Base-by-base conservation (phyloP, 2,797 vertebrate species). In the Lateolabrax maculatus region DNA sequence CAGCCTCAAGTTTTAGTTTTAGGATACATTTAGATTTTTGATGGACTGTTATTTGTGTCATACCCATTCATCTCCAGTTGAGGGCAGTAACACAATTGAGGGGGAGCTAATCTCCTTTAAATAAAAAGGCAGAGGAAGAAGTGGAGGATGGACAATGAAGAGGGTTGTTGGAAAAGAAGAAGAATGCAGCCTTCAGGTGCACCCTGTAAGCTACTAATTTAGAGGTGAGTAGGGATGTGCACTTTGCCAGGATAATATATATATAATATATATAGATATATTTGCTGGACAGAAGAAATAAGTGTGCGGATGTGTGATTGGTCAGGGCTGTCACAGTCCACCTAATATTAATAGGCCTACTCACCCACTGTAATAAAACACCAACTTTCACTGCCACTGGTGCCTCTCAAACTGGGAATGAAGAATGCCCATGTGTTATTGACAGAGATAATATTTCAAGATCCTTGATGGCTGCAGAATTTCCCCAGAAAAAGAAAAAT, bases 11-110 rank as follows among this genome's bases (percentile, higher is more conserved):
- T 41, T 75, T 53, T 12, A 37, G 9, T 25, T 13, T n/a, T n/a
- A n/a, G 0, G 13, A 27, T 12, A 3, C 3, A 25, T 57, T 13
- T 25, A 55, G 16, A 25, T 49, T 63, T 57, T 8, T 41, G 3
- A n/a, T 43, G 15, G 16, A 39, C 31, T 46, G 15, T 15, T 53
- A 37, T 34, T 76, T 41, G 11, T 79, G 83, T 58, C 9, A 18
- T 87, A 55, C 43, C 31, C 1, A 18, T 10, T 53, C 6, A 37
- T 66, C 25, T 76, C 90, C 91, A 84, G 83, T 15, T 72, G 88
- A 69, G 83, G 90, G 88, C 91, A 87, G 91, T 84, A 88, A 23
- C 13, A n/a, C 60, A 19, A 39, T 6, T 23, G 41, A 36, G 29
- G n/a, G 65, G 6, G 36, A 10, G 11, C 34, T 41, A 27, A 41